phyloP scores from a whole-genome alignment of 2,797 vertebrate species.

The Macrochelys suwanniensis region DNA sequence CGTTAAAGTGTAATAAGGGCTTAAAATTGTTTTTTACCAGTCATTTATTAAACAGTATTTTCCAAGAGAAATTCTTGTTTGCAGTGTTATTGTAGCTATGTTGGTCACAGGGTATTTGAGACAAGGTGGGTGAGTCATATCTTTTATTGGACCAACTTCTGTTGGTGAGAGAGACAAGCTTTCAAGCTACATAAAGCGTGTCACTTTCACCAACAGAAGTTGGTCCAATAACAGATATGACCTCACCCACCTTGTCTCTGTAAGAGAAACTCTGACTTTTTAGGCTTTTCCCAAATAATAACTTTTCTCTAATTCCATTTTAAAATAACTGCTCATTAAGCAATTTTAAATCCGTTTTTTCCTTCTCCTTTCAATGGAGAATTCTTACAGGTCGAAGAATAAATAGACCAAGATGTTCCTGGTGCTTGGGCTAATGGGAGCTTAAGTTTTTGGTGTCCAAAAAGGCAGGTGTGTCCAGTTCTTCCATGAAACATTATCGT shows the following conservation, averaged over 20 bases:
- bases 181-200: too few species aligned
- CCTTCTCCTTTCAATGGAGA: slow-evolving; percentile 5
- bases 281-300: not conserved
- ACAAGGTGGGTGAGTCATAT: not conserved
- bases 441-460: not conserved
- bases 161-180: too few species aligned
- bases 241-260: not conserved
- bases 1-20: not conserved
- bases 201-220: too few species aligned
- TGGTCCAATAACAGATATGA: not conserved
- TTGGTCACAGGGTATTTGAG: not conserved
- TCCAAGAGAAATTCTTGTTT: not conserved
- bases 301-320: slow-evolving; percentile 55
- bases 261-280: not conserved
- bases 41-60: not conserved
- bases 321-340: not conserved
- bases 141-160: not conserved
- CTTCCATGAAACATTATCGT: not conserved
- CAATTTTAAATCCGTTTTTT: slow-evolving; percentile 18
- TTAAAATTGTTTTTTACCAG: not conserved
- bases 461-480: not conserved
- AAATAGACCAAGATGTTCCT: not conserved
- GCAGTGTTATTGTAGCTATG: not conserved
- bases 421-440: not conserved
- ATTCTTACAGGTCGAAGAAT: not conserved